Evolutionary conservation across 1,140 invertebrate genomes (phyloP).

Genomic region (Calephelis nemesis): DNA sequence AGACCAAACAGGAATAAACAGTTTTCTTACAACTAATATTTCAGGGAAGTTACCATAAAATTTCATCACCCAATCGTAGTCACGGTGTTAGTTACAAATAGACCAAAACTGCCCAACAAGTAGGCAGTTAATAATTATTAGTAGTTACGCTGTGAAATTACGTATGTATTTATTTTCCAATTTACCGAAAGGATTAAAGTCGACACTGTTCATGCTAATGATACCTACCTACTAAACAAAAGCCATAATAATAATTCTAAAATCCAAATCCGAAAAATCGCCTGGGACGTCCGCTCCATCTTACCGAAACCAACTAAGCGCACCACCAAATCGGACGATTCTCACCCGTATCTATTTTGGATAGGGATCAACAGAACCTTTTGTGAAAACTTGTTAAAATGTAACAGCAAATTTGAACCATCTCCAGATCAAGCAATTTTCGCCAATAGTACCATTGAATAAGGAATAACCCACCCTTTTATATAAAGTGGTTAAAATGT

Average conservation of each 20-base stretch:
- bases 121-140: no score
- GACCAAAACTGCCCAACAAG: no score
- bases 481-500: background rate
- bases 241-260: constrained; percentile 46
- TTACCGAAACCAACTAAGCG: constrained; percentile 14
- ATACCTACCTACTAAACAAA: constrained; percentile 28
- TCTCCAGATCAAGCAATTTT: constrained; percentile 11
- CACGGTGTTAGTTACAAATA: no score
- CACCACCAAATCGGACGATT: constrained; percentile 10
- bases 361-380: background rate
- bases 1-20: no score
- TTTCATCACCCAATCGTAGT: no score
- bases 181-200: no score
- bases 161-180: no score
- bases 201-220: no score
- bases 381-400: no score
- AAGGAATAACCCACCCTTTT: background rate
- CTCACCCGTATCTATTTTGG: background rate
- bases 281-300: constrained; percentile 39
- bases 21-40: no score
- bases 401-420: constrained; percentile 4
- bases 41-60: no score
- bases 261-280: constrained; percentile 56
- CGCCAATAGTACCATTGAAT: background rate
- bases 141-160: no score